Base-by-base conservation (phyloP, 2,113 vertebrate genomes). In the Nibea coibor region DNA sequence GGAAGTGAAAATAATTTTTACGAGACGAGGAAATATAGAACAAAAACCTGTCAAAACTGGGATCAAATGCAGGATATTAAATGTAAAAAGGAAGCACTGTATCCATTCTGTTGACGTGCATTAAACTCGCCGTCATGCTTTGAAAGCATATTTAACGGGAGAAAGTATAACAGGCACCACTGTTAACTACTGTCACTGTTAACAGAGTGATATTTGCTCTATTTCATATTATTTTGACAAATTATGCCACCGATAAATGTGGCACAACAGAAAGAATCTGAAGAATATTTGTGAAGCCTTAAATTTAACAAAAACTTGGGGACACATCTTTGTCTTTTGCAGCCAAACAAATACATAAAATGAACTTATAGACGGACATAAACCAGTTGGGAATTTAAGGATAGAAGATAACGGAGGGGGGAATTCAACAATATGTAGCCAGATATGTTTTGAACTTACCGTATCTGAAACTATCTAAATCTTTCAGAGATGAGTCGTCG, bases 391-490 rank as follows among this genome's bases (percentile, higher is more conserved):
- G 51, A n/a, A 53, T 3, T 42, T 19, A 54, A 2, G 26, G 24
- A 56, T 39, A 39, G 35, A 9, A 1, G 35, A 39, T 39, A 39
- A 9, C 35, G 24, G n/a, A n/a, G 7, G 35, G 35, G 8, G 8
- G 8, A 7, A 9, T 39, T 9, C 17, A 17, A 61, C 24, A 72
- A 22, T 26, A 15, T 10, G 20, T 17, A 47, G 10, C 3, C 62
- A 67, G n/a, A 26, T 42, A 28, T 10, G 47, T 59, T 63, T 80
- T 53, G 11, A 53, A 85, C 84, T 84, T 69, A 87, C 88, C 83
- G 77, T 22, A 4, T 56, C 31, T 51, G 54, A 51, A 59, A 79
- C 28, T 74, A 75, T 84, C 50, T 75, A 72, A 73, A 70, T 53
- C 35, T 76, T 58, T 81, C 28, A 65, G 58, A 66, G 61, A 43